These are phyloP conservation scores for Agonum fuliginosum DNA, from an alignment of 2,888 invertebrate species.

Conservation along the genomic window DNA sequence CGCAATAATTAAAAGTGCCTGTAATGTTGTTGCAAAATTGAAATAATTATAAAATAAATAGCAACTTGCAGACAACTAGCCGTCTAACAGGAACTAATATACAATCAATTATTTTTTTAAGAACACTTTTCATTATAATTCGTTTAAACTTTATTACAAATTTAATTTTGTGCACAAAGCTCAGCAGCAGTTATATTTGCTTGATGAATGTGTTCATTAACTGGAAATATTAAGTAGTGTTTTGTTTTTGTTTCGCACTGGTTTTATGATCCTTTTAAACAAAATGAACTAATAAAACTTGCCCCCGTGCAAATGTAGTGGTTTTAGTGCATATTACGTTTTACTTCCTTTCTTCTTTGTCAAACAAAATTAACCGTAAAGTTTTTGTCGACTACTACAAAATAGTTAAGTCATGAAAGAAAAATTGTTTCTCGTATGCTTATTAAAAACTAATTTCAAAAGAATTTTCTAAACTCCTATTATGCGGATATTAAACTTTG, in stretches of 20 bases:
- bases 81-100: too few relatives aligned
- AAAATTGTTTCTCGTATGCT: conserved; percentile 12
- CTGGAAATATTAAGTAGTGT: background rate
- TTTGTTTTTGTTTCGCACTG: background rate
- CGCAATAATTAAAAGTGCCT: too few relatives aligned
- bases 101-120: background rate
- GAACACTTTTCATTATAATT: background rate
- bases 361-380: conserved; percentile 31
- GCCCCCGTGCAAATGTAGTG: background rate
- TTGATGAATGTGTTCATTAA: conserved; percentile 23
- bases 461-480: conserved; percentile 5
- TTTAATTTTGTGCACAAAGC: background rate
- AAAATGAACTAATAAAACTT: conserved; percentile 22
- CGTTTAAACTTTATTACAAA: background rate
- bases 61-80: too few relatives aligned
- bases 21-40: too few relatives aligned
- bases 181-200: background rate
- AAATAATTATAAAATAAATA: too few relatives aligned
- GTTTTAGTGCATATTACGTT: conserved; percentile 30
- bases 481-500: conserved; percentile 22
- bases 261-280: conserved; percentile 20
- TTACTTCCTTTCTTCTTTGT: conserved; percentile 23
- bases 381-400: conserved; percentile 25
- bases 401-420: conserved; percentile 25
- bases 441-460: conserved; percentile 19